Percentiles rank a stretch among this genome's conserved stretches.
These are phyloP conservation scores for Eclectus roratus DNA, from an alignment of 2,113 vertebrate genomes.

Conservation along the genomic window DNA sequence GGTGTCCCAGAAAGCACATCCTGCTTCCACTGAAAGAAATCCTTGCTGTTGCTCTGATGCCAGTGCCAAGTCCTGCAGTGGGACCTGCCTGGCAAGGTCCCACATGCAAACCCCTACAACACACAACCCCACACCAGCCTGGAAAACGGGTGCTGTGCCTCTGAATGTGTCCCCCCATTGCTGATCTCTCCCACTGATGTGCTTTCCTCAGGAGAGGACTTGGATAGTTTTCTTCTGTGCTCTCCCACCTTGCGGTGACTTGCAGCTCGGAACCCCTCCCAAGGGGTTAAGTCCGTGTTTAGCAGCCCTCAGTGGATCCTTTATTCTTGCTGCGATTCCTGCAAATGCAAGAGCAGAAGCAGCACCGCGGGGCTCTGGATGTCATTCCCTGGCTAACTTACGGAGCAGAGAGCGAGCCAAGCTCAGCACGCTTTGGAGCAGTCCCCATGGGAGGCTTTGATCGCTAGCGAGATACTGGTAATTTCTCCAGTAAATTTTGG, in stretches of 20 bases:
- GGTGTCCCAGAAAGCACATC: neutral
- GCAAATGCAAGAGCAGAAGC: conserved; percentile 32
- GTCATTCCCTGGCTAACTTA: conserved; percentile 17
- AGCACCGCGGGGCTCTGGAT: conserved; percentile 35
- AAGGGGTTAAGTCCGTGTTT: conserved; percentile 16
- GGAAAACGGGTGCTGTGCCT: neutral
- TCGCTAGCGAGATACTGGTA: neutral
- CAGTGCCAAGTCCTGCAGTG: neutral
- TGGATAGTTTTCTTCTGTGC: neutral
- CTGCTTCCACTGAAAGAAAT: neutral
- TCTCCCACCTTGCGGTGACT: neutral
- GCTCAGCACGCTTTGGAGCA: neutral
- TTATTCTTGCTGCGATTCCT: neutral
- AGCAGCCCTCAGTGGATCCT: neutral
- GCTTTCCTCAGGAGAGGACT: neutral
- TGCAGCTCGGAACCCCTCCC: neutral
- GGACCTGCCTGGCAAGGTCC: neutral
- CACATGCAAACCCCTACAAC: neutral
- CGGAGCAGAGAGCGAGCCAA: neutral
- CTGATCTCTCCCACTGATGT: neutral
- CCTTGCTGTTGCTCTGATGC: neutral
- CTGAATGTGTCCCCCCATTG: neutral
- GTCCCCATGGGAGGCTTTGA: neutral
- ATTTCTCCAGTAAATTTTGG: neutral
- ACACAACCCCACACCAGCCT: neutral